Evolutionary conservation across 2,888 invertebrate genomes (phyloP).

Genomic region (Mythimna ferrago): DNA sequence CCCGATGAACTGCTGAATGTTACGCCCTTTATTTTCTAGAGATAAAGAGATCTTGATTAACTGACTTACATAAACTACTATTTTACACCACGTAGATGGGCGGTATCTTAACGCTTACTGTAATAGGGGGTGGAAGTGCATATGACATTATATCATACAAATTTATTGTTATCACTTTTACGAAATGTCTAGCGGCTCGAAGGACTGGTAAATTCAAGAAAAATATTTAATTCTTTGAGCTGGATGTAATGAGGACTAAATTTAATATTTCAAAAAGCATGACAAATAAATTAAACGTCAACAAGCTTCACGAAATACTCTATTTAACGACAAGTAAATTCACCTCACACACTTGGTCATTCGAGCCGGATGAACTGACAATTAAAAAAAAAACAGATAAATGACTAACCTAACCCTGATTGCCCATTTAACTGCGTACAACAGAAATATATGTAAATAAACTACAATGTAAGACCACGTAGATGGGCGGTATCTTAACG

Average conservation of each 20-base stretch:
- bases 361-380: background rate
- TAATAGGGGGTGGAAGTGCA: no score
- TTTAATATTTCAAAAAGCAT: no score
- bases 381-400: background rate
- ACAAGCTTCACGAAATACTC: no score
- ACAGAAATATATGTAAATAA: constrained; percentile 17
- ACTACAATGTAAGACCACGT: constrained; percentile 21
- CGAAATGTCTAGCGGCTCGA: no score
- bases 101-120: no score
- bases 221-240: no score
- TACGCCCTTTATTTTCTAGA: background rate
- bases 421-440: constrained; percentile 11
- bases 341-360: background rate
- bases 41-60: constrained; percentile 1
- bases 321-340: no score
- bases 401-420: constrained; percentile 2
- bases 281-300: no score
- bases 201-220: no score
- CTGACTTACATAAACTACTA: constrained; percentile 27
- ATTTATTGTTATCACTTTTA: no score
- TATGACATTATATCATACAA: no score
- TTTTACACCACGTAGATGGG: constrained; percentile 24
- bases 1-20: background rate
- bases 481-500: constrained; percentile 29
- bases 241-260: no score